These are phyloP conservation scores for Frieseomelitta varia DNA, from an alignment of 1,140 invertebrate species.

Conservation along the genomic window DNA sequence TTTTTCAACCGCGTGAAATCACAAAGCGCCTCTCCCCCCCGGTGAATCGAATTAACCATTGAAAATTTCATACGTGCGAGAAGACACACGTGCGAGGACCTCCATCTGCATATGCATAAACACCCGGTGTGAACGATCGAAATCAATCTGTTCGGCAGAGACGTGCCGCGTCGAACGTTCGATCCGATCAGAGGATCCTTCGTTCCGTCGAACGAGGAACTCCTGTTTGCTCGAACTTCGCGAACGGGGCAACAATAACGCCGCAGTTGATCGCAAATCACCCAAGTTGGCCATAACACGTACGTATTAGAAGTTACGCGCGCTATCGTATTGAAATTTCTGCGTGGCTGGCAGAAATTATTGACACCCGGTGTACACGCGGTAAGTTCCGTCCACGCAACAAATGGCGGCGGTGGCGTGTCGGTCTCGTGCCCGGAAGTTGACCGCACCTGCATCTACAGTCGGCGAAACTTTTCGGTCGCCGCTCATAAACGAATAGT, in stretches of 20 bases:
- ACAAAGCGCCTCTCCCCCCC: too few species aligned
- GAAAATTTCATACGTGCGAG: not conserved
- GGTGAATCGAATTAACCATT: not conserved
- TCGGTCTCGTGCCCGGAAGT: not conserved
- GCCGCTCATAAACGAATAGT: conserved; percentile 32
- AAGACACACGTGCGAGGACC: not conserved
- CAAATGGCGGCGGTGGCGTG: conserved; percentile 14
- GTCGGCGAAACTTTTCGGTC: conserved; percentile 16
- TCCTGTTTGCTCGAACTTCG: not conserved
- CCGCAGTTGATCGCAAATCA: conserved; percentile 1
- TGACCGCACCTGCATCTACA: conserved; percentile 40
- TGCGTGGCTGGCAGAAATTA: conserved; percentile 33
- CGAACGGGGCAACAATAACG: not conserved
- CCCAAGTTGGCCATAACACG: not conserved
- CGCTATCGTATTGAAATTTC: not conserved
- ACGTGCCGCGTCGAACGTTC: too few species aligned
- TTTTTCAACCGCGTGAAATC: not conserved
- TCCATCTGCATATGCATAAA: not conserved
- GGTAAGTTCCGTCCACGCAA: conserved; percentile 18
- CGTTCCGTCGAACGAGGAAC: not conserved
- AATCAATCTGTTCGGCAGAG: too few species aligned
- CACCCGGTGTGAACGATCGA: not conserved
- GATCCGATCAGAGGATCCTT: not conserved
- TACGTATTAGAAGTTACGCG: not conserved
- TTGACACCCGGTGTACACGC: conserved; percentile 24